Base-by-base conservation (phyloP, 2,797 vertebrate species). In the Oceanodroma leucorhoa region DNA sequence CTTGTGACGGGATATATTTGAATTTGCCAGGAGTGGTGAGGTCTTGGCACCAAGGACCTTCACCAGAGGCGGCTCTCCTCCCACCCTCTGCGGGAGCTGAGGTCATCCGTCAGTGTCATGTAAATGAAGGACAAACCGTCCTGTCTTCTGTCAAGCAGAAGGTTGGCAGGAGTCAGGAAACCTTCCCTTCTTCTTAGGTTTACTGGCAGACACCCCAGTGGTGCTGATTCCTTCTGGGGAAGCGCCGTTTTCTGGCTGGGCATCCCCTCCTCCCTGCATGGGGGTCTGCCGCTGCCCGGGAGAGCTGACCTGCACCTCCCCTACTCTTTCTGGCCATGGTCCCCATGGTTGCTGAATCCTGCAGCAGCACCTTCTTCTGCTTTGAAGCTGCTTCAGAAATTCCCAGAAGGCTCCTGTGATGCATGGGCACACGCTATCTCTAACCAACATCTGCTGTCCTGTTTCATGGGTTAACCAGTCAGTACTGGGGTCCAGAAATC, bases 311-410 rank as follows among this genome's bases (percentile, higher is more conserved):
- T 54, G 18, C 38, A 1, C 38, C 27, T 22, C 30, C 65, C 40
- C 57, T 6, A 21, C 27, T n/a, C 72, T 19, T 60, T 12, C 65
- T 24, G 50, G 18, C 19, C 3, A 0, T 4, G 32, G 15, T 41
- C 29, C 60, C 29, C 50, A 0, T 13, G 8, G 23, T 10, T 2
- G 0, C 36, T 2, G 30, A 18, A 22, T 23, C 51, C 82, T 22
- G 38, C n/a, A 66, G 36, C 60, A 57, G 38, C 64, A 24, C 6
- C 46, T 21, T 34, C 55, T n/a, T 14, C 62, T 36, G 40, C 53
- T 18, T 9, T 48, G 62, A 48, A 54, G 27, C 71, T 41, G 24
- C 57, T 76, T 29, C 66, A 21, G 29, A 32, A 61, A n/a, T 21
- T 43, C 30, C 58, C 43, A 4, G 7, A 43, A 55, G 58, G 51